Evolutionary conservation across 2,888 invertebrate genomes (phyloP).

Genomic region (Morpho achilles): DNA sequence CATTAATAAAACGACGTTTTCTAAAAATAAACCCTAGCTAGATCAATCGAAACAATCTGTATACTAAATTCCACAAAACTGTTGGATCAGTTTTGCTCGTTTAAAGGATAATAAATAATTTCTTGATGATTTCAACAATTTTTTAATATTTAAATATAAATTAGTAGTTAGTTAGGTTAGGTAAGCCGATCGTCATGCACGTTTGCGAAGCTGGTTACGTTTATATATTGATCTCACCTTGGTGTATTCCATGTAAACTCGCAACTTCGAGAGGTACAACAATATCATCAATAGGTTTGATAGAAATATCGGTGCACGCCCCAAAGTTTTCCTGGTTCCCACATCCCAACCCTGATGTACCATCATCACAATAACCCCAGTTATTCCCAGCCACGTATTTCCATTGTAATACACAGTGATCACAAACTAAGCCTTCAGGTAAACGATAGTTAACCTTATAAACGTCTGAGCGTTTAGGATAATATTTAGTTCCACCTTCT

Average conservation of each 20-base stretch:
- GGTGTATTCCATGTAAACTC: conserved; percentile 16
- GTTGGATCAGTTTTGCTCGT: too few species aligned
- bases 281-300: conserved; percentile 63
- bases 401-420: conserved; percentile 92
- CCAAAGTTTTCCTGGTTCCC: conserved; percentile 92
- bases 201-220: not conserved
- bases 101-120: too few species aligned
- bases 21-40: too few species aligned
- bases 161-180: not conserved
- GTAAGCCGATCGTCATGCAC: conserved; percentile 4
- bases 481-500: conserved; percentile 79
- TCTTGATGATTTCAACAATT: too few species aligned
- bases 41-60: too few species aligned
- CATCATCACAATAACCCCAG: conserved; percentile 86
- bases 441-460: conserved; percentile 83
- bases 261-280: conserved; percentile 19
- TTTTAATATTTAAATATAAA: too few species aligned
- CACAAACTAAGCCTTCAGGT: conserved; percentile 82
- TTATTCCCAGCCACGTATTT: conserved; percentile 90
- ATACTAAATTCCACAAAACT: too few species aligned
- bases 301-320: conserved; percentile 88
- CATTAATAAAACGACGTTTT: too few species aligned
- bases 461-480: conserved; percentile 83
- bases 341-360: conserved; percentile 87
- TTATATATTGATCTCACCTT: conserved; percentile 15